phyloP scores from a whole-genome alignment of 64 coral and sea anemone genomes.

The Pocillopora damicornis region DNA sequence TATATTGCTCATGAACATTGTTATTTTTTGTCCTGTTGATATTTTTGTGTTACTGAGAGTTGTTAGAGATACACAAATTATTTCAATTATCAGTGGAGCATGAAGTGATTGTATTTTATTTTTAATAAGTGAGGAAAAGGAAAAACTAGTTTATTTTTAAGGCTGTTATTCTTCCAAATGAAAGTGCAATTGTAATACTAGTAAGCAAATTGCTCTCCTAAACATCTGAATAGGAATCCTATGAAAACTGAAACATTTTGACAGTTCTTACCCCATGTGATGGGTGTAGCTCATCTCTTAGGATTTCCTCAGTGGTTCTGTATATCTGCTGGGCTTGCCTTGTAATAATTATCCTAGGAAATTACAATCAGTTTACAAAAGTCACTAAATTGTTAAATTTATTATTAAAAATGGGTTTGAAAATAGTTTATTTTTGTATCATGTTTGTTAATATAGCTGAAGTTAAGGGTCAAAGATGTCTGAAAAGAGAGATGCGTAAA shows the following conservation, averaged over 20 bases:
- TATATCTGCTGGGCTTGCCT: not conserved
- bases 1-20: not conserved
- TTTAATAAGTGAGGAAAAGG: not conserved
- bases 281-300: too few species aligned
- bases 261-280: not conserved
- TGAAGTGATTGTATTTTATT: not conserved
- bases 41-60: not conserved
- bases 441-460: too few species aligned
- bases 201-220: not conserved
- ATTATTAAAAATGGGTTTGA: not conserved
- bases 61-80: not conserved
- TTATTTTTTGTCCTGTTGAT: not conserved
- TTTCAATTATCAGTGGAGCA: not conserved
- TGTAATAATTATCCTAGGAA: not conserved
- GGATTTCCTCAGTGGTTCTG: not conserved
- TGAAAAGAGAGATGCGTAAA: too few species aligned
- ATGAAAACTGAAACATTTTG: not conserved
- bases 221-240: not conserved
- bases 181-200: not conserved
- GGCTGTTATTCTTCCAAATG: not conserved
- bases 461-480: too few species aligned
- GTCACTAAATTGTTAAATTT: too few species aligned
- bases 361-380: not conserved
- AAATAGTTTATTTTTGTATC: constrained; percentile 18
- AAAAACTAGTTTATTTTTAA: not conserved